A percentile compares a stretch with the other conserved stretches of the same genome.
Evolutionary conservation across 2,888 invertebrate genomes (phyloP).

Genomic region (Polietes domitor): DNA sequence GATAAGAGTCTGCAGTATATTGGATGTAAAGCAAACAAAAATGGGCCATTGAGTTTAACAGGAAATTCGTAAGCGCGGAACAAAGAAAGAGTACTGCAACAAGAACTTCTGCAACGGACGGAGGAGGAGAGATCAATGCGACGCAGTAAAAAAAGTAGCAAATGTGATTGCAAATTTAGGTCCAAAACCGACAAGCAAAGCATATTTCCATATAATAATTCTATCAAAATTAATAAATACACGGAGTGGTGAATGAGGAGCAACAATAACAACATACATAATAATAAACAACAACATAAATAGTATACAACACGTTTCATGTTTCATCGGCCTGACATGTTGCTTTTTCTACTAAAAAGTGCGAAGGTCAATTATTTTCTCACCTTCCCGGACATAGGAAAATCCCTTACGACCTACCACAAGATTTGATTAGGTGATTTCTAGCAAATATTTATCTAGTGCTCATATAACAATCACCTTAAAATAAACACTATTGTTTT

Average conservation of each 20-base stretch:
- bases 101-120: background rate
- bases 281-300: too few species aligned
- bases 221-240: too few species aligned
- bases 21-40: background rate
- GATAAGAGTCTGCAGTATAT: background rate
- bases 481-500: background rate
- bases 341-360: too few species aligned
- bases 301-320: background rate
- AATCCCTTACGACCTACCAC: background rate
- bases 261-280: too few species aligned
- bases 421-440: background rate
- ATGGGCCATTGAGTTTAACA: slow-evolving; percentile 55
- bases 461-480: background rate
- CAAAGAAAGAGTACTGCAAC: background rate
- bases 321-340: background rate
- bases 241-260: too few species aligned
- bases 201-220: too few species aligned
- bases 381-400: too few species aligned
- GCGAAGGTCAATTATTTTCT: too few species aligned
- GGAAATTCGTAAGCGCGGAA: slow-evolving; percentile 47
- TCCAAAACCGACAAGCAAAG: too few species aligned
- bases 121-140: background rate
- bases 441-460: background rate
- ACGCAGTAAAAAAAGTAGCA: too few species aligned
- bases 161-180: too few species aligned